Evolutionary conservation across 1,140 invertebrate species (phyloP), one percentile per base, ranked within the genome.

Genomic region (Pseudomyrmex flavicornis): DNA sequence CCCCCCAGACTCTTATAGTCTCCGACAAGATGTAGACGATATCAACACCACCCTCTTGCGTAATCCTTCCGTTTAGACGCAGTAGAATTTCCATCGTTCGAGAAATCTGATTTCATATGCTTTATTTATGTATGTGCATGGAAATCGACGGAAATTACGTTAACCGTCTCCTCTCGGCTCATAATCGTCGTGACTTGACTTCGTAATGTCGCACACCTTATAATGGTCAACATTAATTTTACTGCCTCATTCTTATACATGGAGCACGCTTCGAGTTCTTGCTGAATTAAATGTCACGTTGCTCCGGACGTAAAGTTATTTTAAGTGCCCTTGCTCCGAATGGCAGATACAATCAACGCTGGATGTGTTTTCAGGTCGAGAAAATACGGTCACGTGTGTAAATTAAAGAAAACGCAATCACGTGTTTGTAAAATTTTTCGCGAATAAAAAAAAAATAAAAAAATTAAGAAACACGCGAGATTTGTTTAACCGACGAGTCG

Each of bases 71-170:
- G 63, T 68, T 54, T 73, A 56, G 35, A 66, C 70, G 66, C 3
- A 26, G 68, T 72, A 76, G 73, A 26, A 74, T 73, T 56, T 56
- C 54, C 56, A 20, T 74, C 75, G 69, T 20, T 85, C 44, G 35
- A 56, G 46, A 87, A 85, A 70, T 66, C 70, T 70, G 65, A 76
- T 87, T 83, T 69, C 35, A 50, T 73, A 61, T 56, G 56, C 61
- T 50, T 83, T 88, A 85, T 89, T 89, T 89, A 88, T 89, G 26
- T 26, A 35, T 35, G 84, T 86, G 80, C 88, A 86, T 89, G 87
- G 88, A 70, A 86, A 89, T 89, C 62, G 75, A 80, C 54, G 44
- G 80, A 82, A 86, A 89, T 89, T 82, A 86, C 82, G 87, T 86
- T 88, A 74, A 84, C 73, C 69, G 88, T 72, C 83, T 46, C 26